Conservation (phyloP, 2,888 invertebrate species). For the Caenorhabditis sulstoni region DNA sequence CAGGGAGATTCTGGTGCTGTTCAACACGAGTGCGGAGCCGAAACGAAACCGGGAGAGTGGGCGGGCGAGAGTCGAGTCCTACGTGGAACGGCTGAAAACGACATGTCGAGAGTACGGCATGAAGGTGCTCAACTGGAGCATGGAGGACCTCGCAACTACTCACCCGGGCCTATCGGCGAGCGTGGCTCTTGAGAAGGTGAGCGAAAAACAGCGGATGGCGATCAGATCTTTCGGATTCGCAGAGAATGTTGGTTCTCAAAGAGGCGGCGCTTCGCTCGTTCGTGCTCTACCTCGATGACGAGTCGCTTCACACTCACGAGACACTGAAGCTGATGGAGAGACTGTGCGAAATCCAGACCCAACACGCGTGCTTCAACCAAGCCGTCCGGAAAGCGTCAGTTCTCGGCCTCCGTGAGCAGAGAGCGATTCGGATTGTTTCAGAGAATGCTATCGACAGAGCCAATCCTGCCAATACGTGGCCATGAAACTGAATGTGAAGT, state of each 20-base stretch:
- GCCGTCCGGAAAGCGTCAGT: slow-evolving; percentile 15
- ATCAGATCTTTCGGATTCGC: too few species aligned
- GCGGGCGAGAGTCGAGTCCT: too few species aligned
- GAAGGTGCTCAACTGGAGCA: neutral
- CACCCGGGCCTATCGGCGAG: too few species aligned
- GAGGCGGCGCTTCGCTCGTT: neutral
- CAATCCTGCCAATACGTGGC: slow-evolving; percentile 14
- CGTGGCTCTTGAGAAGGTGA: too few species aligned
- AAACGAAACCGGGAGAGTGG: too few species aligned
- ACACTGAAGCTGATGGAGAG: slow-evolving; percentile 59
- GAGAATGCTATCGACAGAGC: slow-evolving; percentile 25
- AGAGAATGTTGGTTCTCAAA: too few species aligned
- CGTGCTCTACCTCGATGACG: slow-evolving; percentile 15
- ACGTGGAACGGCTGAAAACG: too few species aligned
- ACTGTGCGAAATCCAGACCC: slow-evolving; percentile 23
- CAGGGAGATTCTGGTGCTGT: too few species aligned
- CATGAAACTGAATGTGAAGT: slow-evolving; percentile 57
- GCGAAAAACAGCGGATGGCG: too few species aligned
- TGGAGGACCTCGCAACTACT: neutral
- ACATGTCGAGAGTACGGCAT: too few species aligned
- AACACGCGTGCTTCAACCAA: slow-evolving; percentile 51
- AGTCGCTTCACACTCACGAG: slow-evolving; percentile 1
- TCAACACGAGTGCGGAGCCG: too few species aligned
- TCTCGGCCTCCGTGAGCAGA: neutral
- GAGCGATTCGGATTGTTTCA: slow-evolving; percentile 5